phyloP scores from a whole-genome alignment of 2,888 invertebrate genomes.

The Xanthostigma xanthostigma region DNA sequence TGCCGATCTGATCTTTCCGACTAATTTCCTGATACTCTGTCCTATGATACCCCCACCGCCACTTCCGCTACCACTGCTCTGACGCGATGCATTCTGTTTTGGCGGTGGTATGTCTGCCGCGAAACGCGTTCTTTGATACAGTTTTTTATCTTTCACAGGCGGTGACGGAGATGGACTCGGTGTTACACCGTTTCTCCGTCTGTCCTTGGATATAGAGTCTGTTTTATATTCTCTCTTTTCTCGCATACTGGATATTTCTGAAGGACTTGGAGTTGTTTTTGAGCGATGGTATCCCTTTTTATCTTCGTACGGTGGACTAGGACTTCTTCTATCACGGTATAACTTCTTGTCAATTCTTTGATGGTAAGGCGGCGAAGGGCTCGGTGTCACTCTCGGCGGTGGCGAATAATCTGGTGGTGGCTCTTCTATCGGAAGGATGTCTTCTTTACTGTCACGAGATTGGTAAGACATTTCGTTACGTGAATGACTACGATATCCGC shows the following conservation, averaged over 20 bases:
- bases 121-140: slow-evolving; percentile 58
- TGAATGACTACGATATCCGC: slow-evolving; percentile 40
- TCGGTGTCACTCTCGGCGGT: slow-evolving; percentile 25
- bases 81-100: slow-evolving; percentile 20
- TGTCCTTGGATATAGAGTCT: too few species aligned
- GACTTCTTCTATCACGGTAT: too few species aligned
- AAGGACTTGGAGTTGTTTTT: neutral
- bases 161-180: slow-evolving; percentile 25
- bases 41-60: slow-evolving; percentile 37
- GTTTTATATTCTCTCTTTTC: too few species aligned
- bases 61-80: slow-evolving; percentile 19
- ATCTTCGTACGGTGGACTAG: neutral
- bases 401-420: slow-evolving; percentile 62
- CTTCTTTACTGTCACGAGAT: slow-evolving; percentile 27
- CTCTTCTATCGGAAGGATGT: slow-evolving; percentile 33
- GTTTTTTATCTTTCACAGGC: slow-evolving; percentile 29
- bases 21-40: slow-evolving; percentile 66
- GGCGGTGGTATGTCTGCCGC: slow-evolving; percentile 34
- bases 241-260: too few species aligned
- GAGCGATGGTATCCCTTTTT: neutral
- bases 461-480: slow-evolving; percentile 29
- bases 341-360: too few species aligned
- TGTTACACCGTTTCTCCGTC: slow-evolving; percentile 1
- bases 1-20: slow-evolving; percentile 67
- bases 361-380: slow-evolving; percentile 29